Conservation (phyloP, 2,113 vertebrate species). For the Numenius arquata region DNA sequence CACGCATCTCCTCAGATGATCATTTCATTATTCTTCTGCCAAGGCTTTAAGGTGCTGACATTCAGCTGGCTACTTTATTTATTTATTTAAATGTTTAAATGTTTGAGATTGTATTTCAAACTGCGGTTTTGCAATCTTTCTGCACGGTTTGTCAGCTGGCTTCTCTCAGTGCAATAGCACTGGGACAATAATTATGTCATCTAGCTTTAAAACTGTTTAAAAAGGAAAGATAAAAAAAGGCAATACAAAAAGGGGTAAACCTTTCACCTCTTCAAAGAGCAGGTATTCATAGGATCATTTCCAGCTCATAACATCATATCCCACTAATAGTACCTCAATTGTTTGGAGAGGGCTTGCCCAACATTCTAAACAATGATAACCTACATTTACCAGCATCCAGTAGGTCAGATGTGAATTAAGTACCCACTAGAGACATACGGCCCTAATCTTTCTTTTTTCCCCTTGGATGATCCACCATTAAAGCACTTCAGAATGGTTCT, state of each 20-base stretch:
- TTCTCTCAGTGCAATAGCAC: neutral
- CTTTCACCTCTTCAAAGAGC: neutral
- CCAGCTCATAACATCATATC: neutral
- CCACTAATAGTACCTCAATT: neutral
- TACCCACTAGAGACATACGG: neutral
- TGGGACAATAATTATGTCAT: neutral
- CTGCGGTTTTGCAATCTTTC: neutral
- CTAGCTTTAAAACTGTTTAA: neutral
- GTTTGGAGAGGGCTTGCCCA: neutral
- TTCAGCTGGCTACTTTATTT: neutral
- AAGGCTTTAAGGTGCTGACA: neutral
- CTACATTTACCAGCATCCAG: neutral
- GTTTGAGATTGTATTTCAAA: neutral
- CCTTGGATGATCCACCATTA: neutral
- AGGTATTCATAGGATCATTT: neutral
- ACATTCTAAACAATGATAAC: neutral
- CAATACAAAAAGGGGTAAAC: neutral
- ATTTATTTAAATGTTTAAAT: neutral
- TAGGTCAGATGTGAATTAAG: neutral
- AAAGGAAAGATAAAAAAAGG: neutral
- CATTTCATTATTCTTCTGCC: neutral
- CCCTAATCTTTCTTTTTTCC: neutral
- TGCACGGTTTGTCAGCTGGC: neutral
- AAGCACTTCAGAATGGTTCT: constrained; percentile 11
- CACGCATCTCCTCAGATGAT: neutral